A percentile compares a stretch with the other conserved stretches of the same genome.
Conservation (phyloP, 2,888 invertebrate species). For the Oeneis ivallda region DNA sequence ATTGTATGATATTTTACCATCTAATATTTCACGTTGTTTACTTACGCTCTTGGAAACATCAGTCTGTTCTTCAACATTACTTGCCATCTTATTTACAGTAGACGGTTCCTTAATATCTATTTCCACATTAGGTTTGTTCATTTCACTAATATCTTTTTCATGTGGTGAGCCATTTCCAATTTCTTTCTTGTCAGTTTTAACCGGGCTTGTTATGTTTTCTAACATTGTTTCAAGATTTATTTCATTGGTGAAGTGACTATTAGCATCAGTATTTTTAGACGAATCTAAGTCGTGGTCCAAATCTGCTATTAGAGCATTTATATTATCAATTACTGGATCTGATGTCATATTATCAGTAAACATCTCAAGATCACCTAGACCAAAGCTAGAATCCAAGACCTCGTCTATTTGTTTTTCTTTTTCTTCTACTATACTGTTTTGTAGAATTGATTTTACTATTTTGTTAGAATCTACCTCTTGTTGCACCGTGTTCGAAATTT, state of each 20-base stretch:
- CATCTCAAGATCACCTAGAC: slow-evolving; percentile 62
- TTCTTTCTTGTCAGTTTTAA: slow-evolving; percentile 36
- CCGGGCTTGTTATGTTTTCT: slow-evolving; percentile 49
- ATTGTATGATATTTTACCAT: not conserved
- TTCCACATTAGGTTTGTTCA: not conserved
- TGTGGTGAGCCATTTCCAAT: slow-evolving; percentile 22
- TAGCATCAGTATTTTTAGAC: slow-evolving; percentile 47
- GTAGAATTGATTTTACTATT: not conserved
- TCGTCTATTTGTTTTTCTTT: slow-evolving; percentile 27
- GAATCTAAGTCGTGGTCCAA: slow-evolving; percentile 61
- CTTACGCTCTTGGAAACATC: not conserved
- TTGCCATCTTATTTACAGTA: not conserved
- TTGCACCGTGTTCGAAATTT: not conserved
- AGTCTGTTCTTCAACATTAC: not conserved
- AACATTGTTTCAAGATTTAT: slow-evolving; percentile 57
- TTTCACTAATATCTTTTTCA: slow-evolving; percentile 5
- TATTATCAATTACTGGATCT: slow-evolving; percentile 64
- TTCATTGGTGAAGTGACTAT: slow-evolving; percentile 55
- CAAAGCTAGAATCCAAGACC: slow-evolving; percentile 51
- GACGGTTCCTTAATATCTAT: not conserved
- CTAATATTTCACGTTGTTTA: not conserved
- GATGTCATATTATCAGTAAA: slow-evolving; percentile 63
- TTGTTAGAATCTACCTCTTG: not conserved
- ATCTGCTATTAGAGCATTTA: slow-evolving; percentile 66
- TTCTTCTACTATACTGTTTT: not conserved